Conservation (phyloP, 2,888 invertebrate species). For the Cheilosia urbana region DNA sequence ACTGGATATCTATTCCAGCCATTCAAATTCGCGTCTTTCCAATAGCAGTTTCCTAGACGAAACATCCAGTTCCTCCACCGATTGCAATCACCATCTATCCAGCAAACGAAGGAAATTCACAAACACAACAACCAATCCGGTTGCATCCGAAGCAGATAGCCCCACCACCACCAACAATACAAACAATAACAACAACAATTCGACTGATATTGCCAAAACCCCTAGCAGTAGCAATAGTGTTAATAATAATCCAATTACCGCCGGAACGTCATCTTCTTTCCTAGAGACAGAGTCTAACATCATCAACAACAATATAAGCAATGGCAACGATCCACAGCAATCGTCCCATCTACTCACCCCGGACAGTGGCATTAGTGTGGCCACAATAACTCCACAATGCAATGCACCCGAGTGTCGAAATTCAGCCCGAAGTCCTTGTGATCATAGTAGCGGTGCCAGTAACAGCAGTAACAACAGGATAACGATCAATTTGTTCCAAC, state of each 20-base stretch:
- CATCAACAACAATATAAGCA: constrained; percentile 58
- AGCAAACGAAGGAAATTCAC: constrained; percentile 66
- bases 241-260: constrained; percentile 60
- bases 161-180: constrained; percentile 42
- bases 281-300: constrained; percentile 48
- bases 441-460: constrained; percentile 62
- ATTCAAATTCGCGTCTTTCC: constrained; percentile 79
- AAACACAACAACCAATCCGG: constrained; percentile 63
- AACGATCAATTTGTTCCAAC: constrained; percentile 80
- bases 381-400: constrained; percentile 75
- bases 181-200: constrained; percentile 59
- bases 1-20: constrained; percentile 78
- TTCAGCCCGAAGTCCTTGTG: constrained; percentile 50
- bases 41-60: constrained; percentile 78
- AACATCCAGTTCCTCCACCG: constrained; percentile 74
- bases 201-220: constrained; percentile 63
- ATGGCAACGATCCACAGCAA: constrained; percentile 57
- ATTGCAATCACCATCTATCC: constrained; percentile 66
- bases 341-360: constrained; percentile 77
- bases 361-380: constrained; percentile 80
- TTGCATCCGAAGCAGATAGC: constrained; percentile 66
- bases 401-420: constrained; percentile 65
- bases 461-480: constrained; percentile 70
- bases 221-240: constrained; percentile 62
- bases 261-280: constrained; percentile 52